phyloP scores from a whole-genome alignment of 2,797 vertebrate species.

The Silurus aristotelis region DNA sequence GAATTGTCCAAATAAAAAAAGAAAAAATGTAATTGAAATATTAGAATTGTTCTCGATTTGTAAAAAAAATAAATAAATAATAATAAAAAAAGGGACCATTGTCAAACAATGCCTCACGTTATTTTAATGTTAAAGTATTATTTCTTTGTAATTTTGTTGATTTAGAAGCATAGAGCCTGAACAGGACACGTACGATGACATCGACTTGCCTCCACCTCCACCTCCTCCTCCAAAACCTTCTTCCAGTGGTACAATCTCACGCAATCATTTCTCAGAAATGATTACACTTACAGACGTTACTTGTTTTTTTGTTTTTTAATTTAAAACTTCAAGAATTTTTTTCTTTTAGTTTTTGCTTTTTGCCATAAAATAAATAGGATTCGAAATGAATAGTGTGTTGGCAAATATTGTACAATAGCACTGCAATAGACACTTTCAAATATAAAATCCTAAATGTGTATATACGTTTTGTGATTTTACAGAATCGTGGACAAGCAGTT shows the following conservation, averaged over 20 bases:
- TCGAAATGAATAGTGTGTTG: neutral
- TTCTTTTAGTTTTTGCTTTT: neutral
- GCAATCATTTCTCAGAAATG: neutral
- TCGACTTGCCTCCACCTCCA: conserved; percentile 54
- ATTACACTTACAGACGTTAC: neutral
- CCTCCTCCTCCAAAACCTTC: conserved; percentile 48
- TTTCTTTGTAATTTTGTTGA: neutral
- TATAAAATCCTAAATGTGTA: neutral
- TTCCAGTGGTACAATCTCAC: conserved; percentile 35
- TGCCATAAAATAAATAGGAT: neutral
- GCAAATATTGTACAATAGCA: neutral
- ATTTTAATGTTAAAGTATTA: neutral
- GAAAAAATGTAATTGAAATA: neutral
- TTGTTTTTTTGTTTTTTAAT: neutral
- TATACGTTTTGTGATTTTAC: conserved; percentile 29
- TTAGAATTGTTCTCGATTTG: neutral
- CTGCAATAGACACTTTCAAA: neutral
- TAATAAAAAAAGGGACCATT: neutral
- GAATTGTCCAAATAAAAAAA: conserved; percentile 22
- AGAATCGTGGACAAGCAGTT: conserved; percentile 68
- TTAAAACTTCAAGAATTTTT: neutral
- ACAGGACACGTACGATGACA: conserved; percentile 61
- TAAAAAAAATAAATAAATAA: no score
- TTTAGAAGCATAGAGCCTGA: conserved; percentile 42
- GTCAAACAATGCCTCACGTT: neutral